Evolutionary conservation across 2,113 vertebrate species (phyloP).

Genomic region (Eolophus roseicapilla): DNA sequence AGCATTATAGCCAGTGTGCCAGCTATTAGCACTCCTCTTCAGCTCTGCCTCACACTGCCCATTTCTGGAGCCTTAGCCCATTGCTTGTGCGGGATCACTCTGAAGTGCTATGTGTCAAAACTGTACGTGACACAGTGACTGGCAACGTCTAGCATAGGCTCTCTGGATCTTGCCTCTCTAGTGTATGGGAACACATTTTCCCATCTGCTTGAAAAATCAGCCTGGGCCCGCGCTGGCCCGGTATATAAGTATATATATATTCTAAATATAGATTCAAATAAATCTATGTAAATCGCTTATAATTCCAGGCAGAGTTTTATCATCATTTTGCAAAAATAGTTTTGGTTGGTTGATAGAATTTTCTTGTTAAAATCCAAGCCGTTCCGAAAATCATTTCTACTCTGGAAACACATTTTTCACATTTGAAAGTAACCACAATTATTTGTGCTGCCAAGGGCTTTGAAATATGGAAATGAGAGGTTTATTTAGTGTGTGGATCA

Average conservation of each 20-base stretch:
- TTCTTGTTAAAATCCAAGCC: slow-evolving; percentile 30
- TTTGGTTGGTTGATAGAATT: slow-evolving; percentile 57
- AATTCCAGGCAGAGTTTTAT: slow-evolving; percentile 38
- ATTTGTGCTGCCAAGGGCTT: slow-evolving; percentile 29
- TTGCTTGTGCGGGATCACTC: background rate
- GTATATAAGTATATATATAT: background rate
- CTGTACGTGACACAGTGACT: background rate
- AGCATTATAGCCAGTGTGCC: background rate
- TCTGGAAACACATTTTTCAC: slow-evolving; percentile 18
- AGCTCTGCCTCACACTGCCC: background rate
- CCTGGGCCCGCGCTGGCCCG: background rate
- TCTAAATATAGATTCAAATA: background rate
- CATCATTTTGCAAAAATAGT: slow-evolving; percentile 27
- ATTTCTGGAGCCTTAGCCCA: background rate
- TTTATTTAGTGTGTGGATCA: slow-evolving; percentile 84
- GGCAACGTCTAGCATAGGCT: background rate
- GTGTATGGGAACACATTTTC: background rate
- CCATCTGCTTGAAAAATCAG: slow-evolving; percentile 1
- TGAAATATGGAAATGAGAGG: slow-evolving; percentile 78
- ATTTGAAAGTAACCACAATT: slow-evolving; percentile 41
- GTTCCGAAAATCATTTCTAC: slow-evolving; percentile 21
- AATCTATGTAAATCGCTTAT: background rate
- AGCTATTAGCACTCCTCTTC: background rate
- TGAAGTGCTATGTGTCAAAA: background rate
- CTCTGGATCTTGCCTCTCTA: background rate